Evolutionary conservation across 2,888 invertebrate species (phyloP), one percentile per base, ranked within the genome.

Genomic region (Petrophora chlorosata): DNA sequence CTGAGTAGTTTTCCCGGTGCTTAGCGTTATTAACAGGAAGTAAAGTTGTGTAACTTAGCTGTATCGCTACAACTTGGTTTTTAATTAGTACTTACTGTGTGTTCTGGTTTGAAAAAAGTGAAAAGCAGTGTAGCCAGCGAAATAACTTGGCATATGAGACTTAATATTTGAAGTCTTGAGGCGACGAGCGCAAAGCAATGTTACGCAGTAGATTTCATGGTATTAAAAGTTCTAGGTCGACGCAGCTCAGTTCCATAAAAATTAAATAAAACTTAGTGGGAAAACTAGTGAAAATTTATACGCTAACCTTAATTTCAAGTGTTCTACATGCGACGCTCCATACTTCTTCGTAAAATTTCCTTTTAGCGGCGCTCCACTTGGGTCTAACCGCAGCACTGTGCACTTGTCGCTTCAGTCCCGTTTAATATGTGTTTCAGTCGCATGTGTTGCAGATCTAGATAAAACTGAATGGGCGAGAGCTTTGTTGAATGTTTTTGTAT

Each of bases 1-100:
- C 29, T 17, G 40, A 47, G 40, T 40, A 32, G 30, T 32, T 41
- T 30, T 9, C 23, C 10, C 41, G 32, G 13, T 15, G 19, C 35
- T 23, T 23, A 30, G 22, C 9, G 40, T 26, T 47, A 47, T 42
- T 48, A 48, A 48, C 41, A 34, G 34, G 15, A 9, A 7, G 30
- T 9, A 23, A 47, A 48, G 35, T 48, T 41, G 29, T 35, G 35
- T 36, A 29, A 26, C 35, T 30, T 25, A 19, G 41, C 41, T 36
- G 13, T 9, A 39, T 33, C 15, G 33, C 10, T 28, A 19, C 16
- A 14, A 39, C 36, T 12, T 2, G 5, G 7, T 45, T 38, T 26
- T 13, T n/a, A 16, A 22, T 12, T 16, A 34, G 26, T 28, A 4
- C 12, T 33, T 5, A 29, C 8, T 7, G 1, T 19, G 7, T n/a